A percentile compares a stretch with the other conserved stretches of the same genome.
Conservation (phyloP, 2,797 vertebrate species). For the Champsocephalus esox region DNA sequence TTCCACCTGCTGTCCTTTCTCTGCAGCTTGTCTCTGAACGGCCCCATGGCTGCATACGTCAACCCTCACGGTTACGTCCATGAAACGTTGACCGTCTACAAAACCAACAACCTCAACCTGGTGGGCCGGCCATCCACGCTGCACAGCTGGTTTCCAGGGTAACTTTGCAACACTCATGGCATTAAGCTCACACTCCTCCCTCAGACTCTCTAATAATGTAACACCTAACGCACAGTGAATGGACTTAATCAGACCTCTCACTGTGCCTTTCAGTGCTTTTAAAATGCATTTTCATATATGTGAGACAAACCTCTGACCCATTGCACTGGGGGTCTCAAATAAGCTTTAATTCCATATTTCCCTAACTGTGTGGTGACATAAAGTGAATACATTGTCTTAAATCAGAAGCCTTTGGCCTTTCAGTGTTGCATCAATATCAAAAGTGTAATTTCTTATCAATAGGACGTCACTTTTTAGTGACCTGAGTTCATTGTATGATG, state of each 20-base stretch:
- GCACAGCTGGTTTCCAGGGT: slow-evolving; percentile 99
- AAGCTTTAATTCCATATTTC: slow-evolving; percentile 11
- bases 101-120: slow-evolving; percentile 93
- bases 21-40: slow-evolving; percentile 92
- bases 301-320: not conserved
- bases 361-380: not conserved
- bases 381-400: not conserved
- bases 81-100: slow-evolving; percentile 97
- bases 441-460: too few species aligned
- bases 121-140: slow-evolving; percentile 92
- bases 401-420: not conserved
- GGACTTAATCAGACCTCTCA: not conserved
- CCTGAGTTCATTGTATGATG: too few species aligned
- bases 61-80: slow-evolving; percentile 98
- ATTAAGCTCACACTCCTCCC: slow-evolving; percentile 1
- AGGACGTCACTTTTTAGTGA: too few species aligned
- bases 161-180: slow-evolving; percentile 57
- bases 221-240: not conserved
- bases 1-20: slow-evolving; percentile 10
- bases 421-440: not conserved
- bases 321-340: not conserved
- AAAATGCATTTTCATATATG: not conserved
- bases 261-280: not conserved
- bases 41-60: slow-evolving; percentile 98
- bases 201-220: not conserved